phyloP scores from a whole-genome alignment of 2,888 invertebrate species.

The Tetanocera ferruginea region DNA sequence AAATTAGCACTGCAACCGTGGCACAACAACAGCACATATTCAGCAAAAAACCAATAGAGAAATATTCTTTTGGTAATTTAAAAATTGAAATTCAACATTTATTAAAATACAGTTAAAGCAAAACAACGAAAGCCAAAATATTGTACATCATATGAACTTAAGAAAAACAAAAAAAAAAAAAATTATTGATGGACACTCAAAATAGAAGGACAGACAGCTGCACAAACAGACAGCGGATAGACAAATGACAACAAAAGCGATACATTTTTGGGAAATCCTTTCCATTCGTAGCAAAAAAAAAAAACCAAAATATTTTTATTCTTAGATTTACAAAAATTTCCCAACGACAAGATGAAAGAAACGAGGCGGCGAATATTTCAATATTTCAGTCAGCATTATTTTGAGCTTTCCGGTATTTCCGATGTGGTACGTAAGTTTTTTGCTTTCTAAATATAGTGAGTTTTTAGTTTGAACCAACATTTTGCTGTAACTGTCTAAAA shows the following conservation, averaged over 20 bases:
- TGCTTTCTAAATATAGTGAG: not conserved
- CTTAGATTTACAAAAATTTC: not conserved
- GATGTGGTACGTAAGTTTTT: not conserved
- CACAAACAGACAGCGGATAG: not conserved
- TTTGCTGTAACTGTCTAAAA: too few relatives aligned
- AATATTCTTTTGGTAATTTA: too few relatives aligned
- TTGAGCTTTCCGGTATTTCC: not conserved
- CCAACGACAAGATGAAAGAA: too few relatives aligned
- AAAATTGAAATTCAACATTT: too few relatives aligned
- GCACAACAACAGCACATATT: too few relatives aligned
- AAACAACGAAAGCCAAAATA: too few relatives aligned
- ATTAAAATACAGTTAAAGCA: not conserved
- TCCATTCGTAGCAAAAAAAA: not conserved
- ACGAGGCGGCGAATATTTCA: too few relatives aligned
- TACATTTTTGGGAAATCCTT: constrained; percentile 13
- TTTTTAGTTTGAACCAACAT: not conserved
- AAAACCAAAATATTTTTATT: not conserved
- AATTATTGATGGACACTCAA: not conserved
- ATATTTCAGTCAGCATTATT: not conserved
- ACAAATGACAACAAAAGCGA: constrained; percentile 1
- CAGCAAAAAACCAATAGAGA: too few relatives aligned
- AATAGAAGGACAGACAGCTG: not conserved
- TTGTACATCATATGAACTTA: not conserved
- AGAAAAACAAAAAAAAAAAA: not conserved
- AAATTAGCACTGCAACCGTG: not conserved